phyloP scores from a whole-genome alignment of 2,888 invertebrate genomes.

The Bedellia somnulentella region DNA sequence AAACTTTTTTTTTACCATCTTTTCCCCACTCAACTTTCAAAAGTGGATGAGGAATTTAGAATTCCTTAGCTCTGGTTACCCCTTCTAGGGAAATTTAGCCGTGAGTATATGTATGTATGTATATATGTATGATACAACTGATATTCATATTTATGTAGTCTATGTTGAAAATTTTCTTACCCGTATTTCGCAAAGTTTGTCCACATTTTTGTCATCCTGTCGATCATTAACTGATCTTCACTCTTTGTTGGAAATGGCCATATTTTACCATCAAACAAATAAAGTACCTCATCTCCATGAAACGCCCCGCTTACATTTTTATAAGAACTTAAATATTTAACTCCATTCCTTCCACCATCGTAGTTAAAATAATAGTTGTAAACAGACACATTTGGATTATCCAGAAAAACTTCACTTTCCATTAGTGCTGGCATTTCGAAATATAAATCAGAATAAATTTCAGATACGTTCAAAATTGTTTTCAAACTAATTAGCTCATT shows the following conservation, averaged over 20 bases:
- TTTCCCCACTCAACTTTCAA: no score
- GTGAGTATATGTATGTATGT: no score
- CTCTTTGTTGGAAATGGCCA: constrained; percentile 25
- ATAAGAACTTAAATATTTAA: constrained; percentile 24
- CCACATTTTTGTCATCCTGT: constrained; percentile 37
- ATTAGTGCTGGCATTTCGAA: constrained; percentile 37
- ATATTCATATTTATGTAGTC: no score
- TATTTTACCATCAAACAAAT: constrained; percentile 28
- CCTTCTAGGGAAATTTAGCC: no score
- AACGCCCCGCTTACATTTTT: constrained; percentile 25
- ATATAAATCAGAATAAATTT: constrained; percentile 37
- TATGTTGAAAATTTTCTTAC: no score
- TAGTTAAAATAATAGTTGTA: constrained; percentile 42
- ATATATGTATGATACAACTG: no score
- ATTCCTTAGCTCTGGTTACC: no score
- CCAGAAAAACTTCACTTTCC: constrained; percentile 22
- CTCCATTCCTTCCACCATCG: constrained; percentile 29
- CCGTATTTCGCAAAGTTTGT: constrained; percentile 45
- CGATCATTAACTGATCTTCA: constrained; percentile 25
- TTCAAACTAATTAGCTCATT: constrained; percentile 37
- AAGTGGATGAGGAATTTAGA: no score
- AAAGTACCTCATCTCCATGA: constrained; percentile 43
- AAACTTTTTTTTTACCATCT: no score
- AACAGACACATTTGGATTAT: constrained; percentile 18
- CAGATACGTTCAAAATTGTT: constrained; percentile 25